Conservation (phyloP, 2,797 vertebrate species). For the Arrhamphus sclerolepis region DNA sequence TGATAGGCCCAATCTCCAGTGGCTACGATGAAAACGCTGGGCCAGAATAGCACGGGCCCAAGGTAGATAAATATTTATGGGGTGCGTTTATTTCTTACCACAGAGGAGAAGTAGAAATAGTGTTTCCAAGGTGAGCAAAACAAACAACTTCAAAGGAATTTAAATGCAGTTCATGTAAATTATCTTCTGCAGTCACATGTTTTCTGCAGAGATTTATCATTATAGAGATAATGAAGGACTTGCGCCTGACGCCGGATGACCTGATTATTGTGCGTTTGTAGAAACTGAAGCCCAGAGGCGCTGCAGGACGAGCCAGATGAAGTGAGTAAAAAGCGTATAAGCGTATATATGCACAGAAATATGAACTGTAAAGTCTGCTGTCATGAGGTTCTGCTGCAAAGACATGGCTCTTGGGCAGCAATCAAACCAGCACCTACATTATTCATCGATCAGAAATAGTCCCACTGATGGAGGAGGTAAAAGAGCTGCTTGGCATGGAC, state of each 20-base stretch:
- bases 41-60: constrained; percentile 74
- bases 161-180: constrained; percentile 76
- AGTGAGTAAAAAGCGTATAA: constrained; percentile 28
- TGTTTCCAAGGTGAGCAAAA: constrained; percentile 83
- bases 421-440: constrained; percentile 26
- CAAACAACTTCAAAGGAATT: constrained; percentile 84
- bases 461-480: constrained; percentile 46
- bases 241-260: constrained; percentile 62
- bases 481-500: constrained; percentile 36
- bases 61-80: constrained; percentile 82
- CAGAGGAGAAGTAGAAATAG: constrained; percentile 77
- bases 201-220: constrained; percentile 59
- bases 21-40: constrained; percentile 73
- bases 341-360: constrained; percentile 3
- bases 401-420: constrained; percentile 25
- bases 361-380: not conserved
- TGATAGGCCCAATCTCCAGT: constrained; percentile 74
- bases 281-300: constrained; percentile 36
- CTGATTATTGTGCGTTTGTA: constrained; percentile 67
- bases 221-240: constrained; percentile 67
- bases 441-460: constrained; percentile 43
- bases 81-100: constrained; percentile 69
- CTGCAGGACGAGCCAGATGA: constrained; percentile 4
- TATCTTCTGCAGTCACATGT: constrained; percentile 62
- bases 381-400: constrained; percentile 4